Conservation (phyloP, 2,888 invertebrate genomes). For the Apamea sordens region DNA sequence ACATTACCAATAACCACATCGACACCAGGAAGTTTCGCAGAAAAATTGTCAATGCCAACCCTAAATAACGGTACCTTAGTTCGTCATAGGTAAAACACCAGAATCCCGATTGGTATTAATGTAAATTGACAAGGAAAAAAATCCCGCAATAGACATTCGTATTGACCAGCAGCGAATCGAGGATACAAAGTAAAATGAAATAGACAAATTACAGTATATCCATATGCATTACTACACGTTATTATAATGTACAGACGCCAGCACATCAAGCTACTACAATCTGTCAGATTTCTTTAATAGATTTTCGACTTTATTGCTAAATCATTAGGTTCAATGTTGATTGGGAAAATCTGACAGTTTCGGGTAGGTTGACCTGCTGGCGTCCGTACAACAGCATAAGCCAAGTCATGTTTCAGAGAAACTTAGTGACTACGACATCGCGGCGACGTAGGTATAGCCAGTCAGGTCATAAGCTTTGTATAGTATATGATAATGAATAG, state of each 20-base stretch:
- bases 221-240: constrained; percentile 36
- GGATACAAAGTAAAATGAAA: constrained; percentile 17
- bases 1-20: background rate
- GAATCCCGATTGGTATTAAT: background rate
- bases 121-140: constrained; percentile 6
- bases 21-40: background rate
- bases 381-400: constrained; percentile 30
- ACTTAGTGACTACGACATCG: background rate
- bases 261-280: no score
- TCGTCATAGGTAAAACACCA: constrained; percentile 10
- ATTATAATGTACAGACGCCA: constrained; percentile 21
- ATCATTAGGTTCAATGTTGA: no score
- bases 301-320: no score
- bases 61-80: background rate
- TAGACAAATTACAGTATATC: constrained; percentile 22
- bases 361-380: no score
- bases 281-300: no score
- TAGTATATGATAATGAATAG: constrained; percentile 9
- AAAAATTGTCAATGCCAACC: background rate
- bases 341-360: no score
- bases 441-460: background rate
- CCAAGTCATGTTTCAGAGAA: constrained; percentile 31
- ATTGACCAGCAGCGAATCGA: constrained; percentile 9
- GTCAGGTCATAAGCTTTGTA: constrained; percentile 5
- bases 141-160: constrained; percentile 9